Percentiles rank a stretch among this genome's conserved stretches.
These are phyloP conservation scores for Amia ocellicauda DNA, from an alignment of 2,113 vertebrate species.

Conservation along the genomic window DNA sequence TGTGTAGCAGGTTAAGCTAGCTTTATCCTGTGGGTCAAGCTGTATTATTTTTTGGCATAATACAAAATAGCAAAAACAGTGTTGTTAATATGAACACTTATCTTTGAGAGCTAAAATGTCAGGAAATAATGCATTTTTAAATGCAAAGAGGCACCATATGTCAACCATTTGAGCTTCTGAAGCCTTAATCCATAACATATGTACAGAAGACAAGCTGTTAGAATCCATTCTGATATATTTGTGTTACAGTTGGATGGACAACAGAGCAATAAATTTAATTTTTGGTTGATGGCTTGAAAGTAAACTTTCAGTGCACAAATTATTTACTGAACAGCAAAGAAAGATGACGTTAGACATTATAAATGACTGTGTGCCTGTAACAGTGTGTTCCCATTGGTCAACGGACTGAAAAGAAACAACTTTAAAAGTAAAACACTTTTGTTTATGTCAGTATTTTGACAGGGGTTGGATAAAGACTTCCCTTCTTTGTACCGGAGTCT, in stretches of 20 bases:
- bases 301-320: background rate
- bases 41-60: background rate
- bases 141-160: constrained; percentile 67
- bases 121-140: constrained; percentile 56
- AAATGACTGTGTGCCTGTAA: too few relatives aligned
- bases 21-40: background rate
- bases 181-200: constrained; percentile 37
- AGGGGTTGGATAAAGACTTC: too few relatives aligned
- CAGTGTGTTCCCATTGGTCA: too few relatives aligned
- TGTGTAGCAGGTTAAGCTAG: too few relatives aligned
- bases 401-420: too few relatives aligned
- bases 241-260: background rate
- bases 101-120: constrained; percentile 75
- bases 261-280: background rate
- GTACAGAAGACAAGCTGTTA: background rate
- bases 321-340: too few relatives aligned
- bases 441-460: too few relatives aligned
- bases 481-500: too few relatives aligned
- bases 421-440: too few relatives aligned
- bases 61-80: constrained; percentile 39
- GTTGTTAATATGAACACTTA: constrained; percentile 69
- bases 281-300: background rate
- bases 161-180: constrained; percentile 57
- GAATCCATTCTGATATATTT: background rate
- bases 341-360: too few relatives aligned